Evolutionary conservation across 2,888 invertebrate species (phyloP), one percentile per base, ranked within the genome.

Genomic region (Agrilus cyanescens): DNA sequence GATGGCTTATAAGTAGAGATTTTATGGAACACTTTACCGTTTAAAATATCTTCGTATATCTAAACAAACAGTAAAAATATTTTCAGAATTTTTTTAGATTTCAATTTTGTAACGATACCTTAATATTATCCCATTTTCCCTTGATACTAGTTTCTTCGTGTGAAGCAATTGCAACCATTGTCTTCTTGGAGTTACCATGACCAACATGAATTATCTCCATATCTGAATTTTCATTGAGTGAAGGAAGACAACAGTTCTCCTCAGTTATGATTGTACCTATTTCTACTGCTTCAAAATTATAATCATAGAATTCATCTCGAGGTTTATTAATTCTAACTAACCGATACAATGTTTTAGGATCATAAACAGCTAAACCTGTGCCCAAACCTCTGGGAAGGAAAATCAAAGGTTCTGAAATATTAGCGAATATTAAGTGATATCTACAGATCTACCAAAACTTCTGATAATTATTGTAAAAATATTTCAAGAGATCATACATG

Each of bases 11-110:
- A 60, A 0, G 70, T 62, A 4, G 62, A 52, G 40, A 79, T 63
- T 38, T 69, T 69, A 50, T 78, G 76, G 48, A 72, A 67, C 13
- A 76, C 51, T 37, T 62, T 65, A 3, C 68, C 72, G 12, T 57
- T 58, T 5, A 60, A 50, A 2, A 65, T 57, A 53, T 74, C 66
- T 47, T 67, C 61, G 51, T 70, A 72, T 40, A 74, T 62, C 64
- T 68, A 53, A 16, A 60, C 61, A 35, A 12, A 12, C 13, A 3
- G 5, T 15, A 33, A 7, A 7, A 32, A 30, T 30, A 10, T 7
- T 7, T 12, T 15, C 10, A 15, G 7, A 12, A 12, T 13, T 33
- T 14, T 15, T 32, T 2, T 13, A 13, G 12, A 13, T 12, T 4
- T 6, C 6, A 6, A 32, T 33, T 33, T 33, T 8, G 12, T 14